Conservation (phyloP, 2,888 invertebrate species). For the Sinodicranocentrus sp. region DNA sequence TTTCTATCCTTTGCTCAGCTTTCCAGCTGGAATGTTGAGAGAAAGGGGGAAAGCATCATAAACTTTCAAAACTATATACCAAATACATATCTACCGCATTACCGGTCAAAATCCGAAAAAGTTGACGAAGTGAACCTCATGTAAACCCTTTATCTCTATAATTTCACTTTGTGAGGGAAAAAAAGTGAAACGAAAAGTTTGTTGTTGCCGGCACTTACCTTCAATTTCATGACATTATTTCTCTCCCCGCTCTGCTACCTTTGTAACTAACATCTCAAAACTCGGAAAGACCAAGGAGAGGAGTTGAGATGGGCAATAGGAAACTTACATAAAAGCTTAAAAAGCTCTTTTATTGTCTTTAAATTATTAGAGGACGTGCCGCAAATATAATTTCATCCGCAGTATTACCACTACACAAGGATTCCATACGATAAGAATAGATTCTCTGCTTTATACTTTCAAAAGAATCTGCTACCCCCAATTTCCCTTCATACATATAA, state of each 20-base stretch:
- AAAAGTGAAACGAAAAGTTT: slow-evolving; percentile 14
- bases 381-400: slow-evolving; percentile 43
- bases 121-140: neutral
- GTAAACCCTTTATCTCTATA: neutral
- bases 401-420: no score
- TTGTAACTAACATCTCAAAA: neutral
- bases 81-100: neutral
- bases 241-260: slow-evolving; percentile 1
- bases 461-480: no score
- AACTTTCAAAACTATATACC: no score
- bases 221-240: slow-evolving; percentile 27
- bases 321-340: slow-evolving; percentile 34
- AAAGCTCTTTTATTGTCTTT: slow-evolving; percentile 51
- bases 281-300: neutral
- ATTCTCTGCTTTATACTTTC: no score
- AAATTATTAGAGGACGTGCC: slow-evolving; percentile 47
- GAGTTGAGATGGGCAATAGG: neutral
- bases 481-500: no score
- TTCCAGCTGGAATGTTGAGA: no score
- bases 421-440: no score
- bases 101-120: neutral
- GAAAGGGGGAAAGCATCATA: no score
- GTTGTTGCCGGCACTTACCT: slow-evolving; percentile 18
- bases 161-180: neutral
- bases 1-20: slow-evolving; percentile 16